A percentile compares a stretch with the other conserved stretches of the same genome.
Evolutionary conservation across 2,113 vertebrate genomes (phyloP).

Genomic region (Gobio gobio): DNA sequence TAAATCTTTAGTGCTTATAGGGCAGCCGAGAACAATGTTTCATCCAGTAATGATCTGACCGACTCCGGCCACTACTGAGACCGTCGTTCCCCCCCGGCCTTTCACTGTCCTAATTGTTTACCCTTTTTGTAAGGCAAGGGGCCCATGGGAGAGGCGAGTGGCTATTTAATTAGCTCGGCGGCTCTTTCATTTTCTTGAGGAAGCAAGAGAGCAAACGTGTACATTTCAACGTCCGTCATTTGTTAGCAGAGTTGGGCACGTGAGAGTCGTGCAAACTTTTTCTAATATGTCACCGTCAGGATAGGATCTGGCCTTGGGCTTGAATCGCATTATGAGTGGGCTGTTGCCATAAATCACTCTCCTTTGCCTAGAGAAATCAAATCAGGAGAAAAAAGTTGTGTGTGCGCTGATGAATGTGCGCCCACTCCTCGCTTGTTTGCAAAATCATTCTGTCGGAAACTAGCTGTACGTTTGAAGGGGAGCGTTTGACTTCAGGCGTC

Average conservation of each 20-base stretch:
- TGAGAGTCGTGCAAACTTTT: conserved; percentile 57
- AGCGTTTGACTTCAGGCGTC: conserved; percentile 29
- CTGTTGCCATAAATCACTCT: conserved; percentile 64
- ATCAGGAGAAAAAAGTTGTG: conserved; percentile 56
- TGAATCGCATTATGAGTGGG: conserved; percentile 65
- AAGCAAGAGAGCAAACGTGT: conserved; percentile 40
- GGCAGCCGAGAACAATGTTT: conserved; percentile 53
- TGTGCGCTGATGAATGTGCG: conserved; percentile 58
- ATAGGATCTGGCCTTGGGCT: conserved; percentile 62
- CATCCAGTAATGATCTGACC: conserved; percentile 54
- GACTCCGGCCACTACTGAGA: conserved; percentile 24
- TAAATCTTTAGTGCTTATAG: conserved; percentile 61
- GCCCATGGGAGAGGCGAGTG: conserved; percentile 40
- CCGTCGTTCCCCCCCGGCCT: conserved; percentile 21
- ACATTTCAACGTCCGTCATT: conserved; percentile 51
- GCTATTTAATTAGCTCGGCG: conserved; percentile 59
- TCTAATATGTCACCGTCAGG: conserved; percentile 59
- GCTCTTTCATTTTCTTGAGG: conserved; percentile 50
- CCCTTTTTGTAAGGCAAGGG: conserved; percentile 41
- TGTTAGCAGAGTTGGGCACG: conserved; percentile 50
- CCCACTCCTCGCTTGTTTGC: conserved; percentile 49
- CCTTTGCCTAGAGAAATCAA: conserved; percentile 58
- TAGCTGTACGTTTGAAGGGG: conserved; percentile 28
- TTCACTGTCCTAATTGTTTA: conserved; percentile 60
- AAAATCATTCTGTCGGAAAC: conserved; percentile 48